A percentile compares a stretch with the other conserved stretches of the same genome.
Evolutionary conservation across 1,140 invertebrate species (phyloP).

Genomic region (Lutraria rhynchaena): DNA sequence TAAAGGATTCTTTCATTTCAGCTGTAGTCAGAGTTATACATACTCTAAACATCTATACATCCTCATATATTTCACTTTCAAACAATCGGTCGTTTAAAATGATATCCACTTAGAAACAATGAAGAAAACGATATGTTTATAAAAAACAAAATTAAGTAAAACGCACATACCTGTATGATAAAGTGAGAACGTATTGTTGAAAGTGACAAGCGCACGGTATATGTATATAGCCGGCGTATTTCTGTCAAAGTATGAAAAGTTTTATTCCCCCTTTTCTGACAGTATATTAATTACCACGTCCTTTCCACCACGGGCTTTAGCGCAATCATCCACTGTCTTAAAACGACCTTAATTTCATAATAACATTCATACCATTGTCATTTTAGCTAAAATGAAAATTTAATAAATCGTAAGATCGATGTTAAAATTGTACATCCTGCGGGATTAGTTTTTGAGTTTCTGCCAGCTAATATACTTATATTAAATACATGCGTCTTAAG

Average conservation of each 20-base stretch:
- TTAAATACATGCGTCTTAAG: too few relatives aligned
- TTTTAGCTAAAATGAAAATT: too few relatives aligned
- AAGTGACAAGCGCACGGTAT: conserved; percentile 9
- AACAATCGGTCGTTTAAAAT: background rate
- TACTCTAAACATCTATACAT: background rate
- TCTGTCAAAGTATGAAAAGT: conserved; percentile 26
- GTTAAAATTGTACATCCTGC: too few relatives aligned
- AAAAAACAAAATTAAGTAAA: conserved; percentile 5
- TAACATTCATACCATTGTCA: too few relatives aligned
- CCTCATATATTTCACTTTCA: background rate
- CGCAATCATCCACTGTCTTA: too few relatives aligned
- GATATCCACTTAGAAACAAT: background rate
- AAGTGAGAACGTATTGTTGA: conserved; percentile 11
- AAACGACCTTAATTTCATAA: too few relatives aligned
- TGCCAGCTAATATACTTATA: too few relatives aligned
- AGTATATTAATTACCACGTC: conserved; percentile 34
- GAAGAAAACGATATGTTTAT: background rate
- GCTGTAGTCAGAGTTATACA: background rate
- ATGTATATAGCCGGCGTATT: conserved; percentile 16
- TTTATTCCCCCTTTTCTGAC: conserved; percentile 33
- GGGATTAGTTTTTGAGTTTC: too few relatives aligned
- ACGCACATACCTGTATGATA: conserved; percentile 27
- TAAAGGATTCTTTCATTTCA: background rate
- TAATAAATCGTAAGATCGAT: too few relatives aligned
- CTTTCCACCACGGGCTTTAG: conserved; percentile 16